Conservation (phyloP, 2,888 invertebrate genomes). For the Nasonia oneida region DNA sequence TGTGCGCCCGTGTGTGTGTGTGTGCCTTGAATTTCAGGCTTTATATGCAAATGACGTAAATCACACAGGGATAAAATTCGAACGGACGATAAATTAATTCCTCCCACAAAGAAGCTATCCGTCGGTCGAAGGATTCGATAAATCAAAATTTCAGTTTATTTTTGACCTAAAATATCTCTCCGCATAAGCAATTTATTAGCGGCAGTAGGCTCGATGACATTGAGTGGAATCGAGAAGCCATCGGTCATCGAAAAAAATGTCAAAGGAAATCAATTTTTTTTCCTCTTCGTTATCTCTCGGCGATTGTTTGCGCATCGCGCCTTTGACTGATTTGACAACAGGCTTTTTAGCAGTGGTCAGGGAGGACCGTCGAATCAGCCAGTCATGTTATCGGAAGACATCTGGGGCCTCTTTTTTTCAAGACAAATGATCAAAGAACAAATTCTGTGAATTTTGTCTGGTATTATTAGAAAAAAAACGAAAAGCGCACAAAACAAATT, state of each 20-base stretch:
- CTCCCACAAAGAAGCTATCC: neutral
- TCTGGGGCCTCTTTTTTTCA: slow-evolving; percentile 20
- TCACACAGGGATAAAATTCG: neutral
- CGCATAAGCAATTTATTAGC: neutral
- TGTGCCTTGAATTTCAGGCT: neutral
- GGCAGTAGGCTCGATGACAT: neutral
- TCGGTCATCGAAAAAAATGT: slow-evolving; percentile 18
- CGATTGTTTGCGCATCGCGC: slow-evolving; percentile 42
- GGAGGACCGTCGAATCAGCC: slow-evolving; percentile 42
- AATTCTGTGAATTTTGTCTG: slow-evolving; percentile 20
- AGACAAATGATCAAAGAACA: slow-evolving; percentile 42
- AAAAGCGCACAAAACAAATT: no score
- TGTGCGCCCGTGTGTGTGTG: neutral
- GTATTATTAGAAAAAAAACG: neutral
- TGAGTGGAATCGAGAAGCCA: slow-evolving; percentile 14
- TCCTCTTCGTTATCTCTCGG: slow-evolving; percentile 19
- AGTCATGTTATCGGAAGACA: slow-evolving; percentile 47
- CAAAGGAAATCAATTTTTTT: slow-evolving; percentile 8
- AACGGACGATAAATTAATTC: neutral
- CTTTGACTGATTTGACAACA: slow-evolving; percentile 42
- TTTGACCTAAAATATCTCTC: neutral
- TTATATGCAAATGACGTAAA: slow-evolving; percentile 2
- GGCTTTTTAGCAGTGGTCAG: slow-evolving; percentile 10
- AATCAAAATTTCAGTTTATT: slow-evolving; percentile 20
- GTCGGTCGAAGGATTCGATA: neutral